Conservation (phyloP, 2,888 invertebrate genomes). For the Caenorhabditis sinica region DNA sequence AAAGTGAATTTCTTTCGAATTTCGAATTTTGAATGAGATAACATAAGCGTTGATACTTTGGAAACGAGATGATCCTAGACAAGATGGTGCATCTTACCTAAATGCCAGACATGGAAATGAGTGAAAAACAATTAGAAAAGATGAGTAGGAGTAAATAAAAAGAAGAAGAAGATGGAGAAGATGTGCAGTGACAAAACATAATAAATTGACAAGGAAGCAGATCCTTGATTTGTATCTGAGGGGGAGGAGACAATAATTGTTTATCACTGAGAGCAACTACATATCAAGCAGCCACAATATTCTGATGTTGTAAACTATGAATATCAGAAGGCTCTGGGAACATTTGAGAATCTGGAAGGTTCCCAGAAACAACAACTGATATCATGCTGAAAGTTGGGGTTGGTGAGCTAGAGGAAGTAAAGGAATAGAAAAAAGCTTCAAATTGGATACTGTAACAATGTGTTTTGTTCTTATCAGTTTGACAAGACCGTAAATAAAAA, state of each 20-base stretch:
- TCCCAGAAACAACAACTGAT: not conserved
- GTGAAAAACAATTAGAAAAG: conserved; percentile 35
- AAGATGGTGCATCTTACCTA: not conserved
- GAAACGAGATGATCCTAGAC: not conserved
- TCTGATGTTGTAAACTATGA: not conserved
- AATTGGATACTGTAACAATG: too few relatives aligned
- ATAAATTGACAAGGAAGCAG: conserved; percentile 1
- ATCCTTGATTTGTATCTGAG: conserved; percentile 14
- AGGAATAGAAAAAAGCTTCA: too few relatives aligned
- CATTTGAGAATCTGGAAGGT: not conserved
- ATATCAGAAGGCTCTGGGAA: not conserved
- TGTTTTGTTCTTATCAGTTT: too few relatives aligned
- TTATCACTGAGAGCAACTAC: conserved; percentile 13
- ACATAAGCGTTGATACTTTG: not conserved
- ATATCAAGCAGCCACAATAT: conserved; percentile 9
- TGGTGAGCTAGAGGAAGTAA: too few relatives aligned
- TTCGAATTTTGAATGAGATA: too few relatives aligned
- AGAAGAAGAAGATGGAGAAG: not conserved
- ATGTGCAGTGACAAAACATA: conserved; percentile 8
- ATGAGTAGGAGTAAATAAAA: not conserved
- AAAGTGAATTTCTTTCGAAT: not conserved
- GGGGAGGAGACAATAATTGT: conserved; percentile 1
- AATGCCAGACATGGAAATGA: conserved; percentile 9
- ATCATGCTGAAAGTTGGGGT: not conserved
- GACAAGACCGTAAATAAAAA: too few relatives aligned